These are phyloP conservation scores for Thaleichthys pacificus DNA, from an alignment of 2,797 vertebrate species.

Conservation along the genomic window DNA sequence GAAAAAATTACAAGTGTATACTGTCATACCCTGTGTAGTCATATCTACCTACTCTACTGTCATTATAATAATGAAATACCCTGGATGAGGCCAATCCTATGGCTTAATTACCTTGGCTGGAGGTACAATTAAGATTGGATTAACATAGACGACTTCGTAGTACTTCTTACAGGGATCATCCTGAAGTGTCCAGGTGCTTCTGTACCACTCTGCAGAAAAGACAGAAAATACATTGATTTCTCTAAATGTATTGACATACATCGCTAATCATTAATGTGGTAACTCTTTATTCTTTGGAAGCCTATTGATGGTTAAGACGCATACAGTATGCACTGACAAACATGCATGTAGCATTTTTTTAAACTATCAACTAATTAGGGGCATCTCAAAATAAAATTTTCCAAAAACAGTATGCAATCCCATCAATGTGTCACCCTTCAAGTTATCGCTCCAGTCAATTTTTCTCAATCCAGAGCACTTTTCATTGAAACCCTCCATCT, in stretches of 20 bases:
- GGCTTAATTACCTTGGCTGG: constrained; percentile 68
- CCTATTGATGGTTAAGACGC: too few species aligned
- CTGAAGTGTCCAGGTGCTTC: constrained; percentile 75
- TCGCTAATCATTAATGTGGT: too few species aligned
- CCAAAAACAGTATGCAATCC: too few species aligned
- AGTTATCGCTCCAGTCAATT: constrained; percentile 81
- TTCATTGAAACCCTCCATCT: constrained; percentile 72
- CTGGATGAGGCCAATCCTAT: too few species aligned
- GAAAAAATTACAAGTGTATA: background rate
- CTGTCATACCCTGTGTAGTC: too few species aligned
- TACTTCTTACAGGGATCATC: constrained; percentile 77
- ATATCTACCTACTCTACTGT: background rate
- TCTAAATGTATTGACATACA: too few species aligned
- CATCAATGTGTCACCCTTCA: constrained; percentile 72
- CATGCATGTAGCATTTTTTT: background rate
- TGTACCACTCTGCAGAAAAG: constrained; percentile 68
- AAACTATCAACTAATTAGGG: background rate
- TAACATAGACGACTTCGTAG: constrained; percentile 71
- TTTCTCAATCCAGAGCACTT: constrained; percentile 77
- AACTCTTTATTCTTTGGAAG: too few species aligned
- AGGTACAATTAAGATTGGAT: constrained; percentile 73
- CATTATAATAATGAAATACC: too few species aligned
- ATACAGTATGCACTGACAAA: background rate
- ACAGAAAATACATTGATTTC: constrained; percentile 25
- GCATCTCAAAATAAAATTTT: background rate